Evolutionary conservation across 2,888 invertebrate species (phyloP), one percentile per base, ranked within the genome.

Genomic region (Andrena bicolor): DNA sequence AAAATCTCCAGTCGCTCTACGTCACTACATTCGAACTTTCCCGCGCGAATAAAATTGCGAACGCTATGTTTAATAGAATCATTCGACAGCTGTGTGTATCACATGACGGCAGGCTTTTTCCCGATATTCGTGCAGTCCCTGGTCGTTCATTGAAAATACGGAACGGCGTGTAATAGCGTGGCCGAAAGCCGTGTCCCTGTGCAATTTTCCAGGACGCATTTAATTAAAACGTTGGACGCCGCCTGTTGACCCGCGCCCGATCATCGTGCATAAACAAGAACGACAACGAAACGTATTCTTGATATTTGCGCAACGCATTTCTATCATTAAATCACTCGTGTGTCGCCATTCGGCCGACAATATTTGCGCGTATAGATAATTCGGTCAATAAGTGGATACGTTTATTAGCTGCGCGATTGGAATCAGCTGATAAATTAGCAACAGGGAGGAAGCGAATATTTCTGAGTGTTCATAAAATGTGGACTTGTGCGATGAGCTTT

Each of bases 201-300:
- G n/a, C 58, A 70, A 75, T 70, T 65, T 60, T 70, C 58, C 26
- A 1, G 64, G 51, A 7, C 7, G 58, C 30, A 60, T 75, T 80
- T 70, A 75, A 80, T 75, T 75, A 61, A 80, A 80, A 65, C 60
- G 65, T 64, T 65, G 60, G 58, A 56, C 58, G 35, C 64, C n/a
- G 73, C 13, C 20, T 48, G 66, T 79, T 79, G 56, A 53, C 41
- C 53, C 61, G 68, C 48, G 63, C 49, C 74, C 53, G 61, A 73
- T 63, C 53, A 68, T 68, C 41, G 53, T 56, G 35, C 48, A 60
- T 68, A 78, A 69, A 78, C 66, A 77, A 78, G 23, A 16, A 20
- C 23, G 28, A 61, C 53, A 63, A 56, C 3, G 61, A 63, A 48
- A 66, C 48, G 53, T 35, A 63, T 66, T 20, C 32, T 0, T 30